Base-by-base conservation (phyloP, 2,888 invertebrate genomes). In the Drosophila prostipennis region DNA sequence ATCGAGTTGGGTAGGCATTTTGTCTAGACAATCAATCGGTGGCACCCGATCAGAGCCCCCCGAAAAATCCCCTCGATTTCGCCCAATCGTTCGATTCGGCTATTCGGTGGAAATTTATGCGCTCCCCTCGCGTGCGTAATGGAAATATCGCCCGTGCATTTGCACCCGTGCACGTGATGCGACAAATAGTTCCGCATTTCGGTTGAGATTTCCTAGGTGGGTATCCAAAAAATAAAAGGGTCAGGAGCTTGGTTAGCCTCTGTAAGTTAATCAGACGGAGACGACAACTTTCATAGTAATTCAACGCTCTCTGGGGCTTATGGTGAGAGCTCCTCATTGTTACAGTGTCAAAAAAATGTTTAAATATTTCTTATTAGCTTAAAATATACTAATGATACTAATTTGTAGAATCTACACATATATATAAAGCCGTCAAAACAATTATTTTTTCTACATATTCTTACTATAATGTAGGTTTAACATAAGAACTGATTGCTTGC, bases 131-230 rank as follows among this genome's bases (percentile, higher is more conserved):
- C 87, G 87, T 88, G 87, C 79, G 83, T 87, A 78, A 45, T 52
- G 76, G 69, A 85, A 77, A 89, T 88, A 80, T 87, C 60, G 52
- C 45, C 65, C 71, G 65, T 60, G 68, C 70, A 71, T 79, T 80
- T 85, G 74, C 80, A 71, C 82, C 71, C 71, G 53, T 61, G 72
- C 88, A 89, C 87, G 85, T 84, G 85, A 89, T 85, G 84, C 84
- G 84, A 85, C 89, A 85, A 85, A 87, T 81, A 78, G 86, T 87
- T 87, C 86, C 86, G 83, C 85, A 81, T 87, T 72, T 79, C 53
- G 40, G 49, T 60, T 54, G 69, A 60, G 46, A 45, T 46, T 53
- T 46, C n/a, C 32, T 16, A n/a, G 39, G 19, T 29, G 29, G 51
- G 54, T n/a, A 32, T 34, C 29, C 10, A 14, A 46, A 32, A 26